A percentile compares a stretch with the other conserved stretches of the same genome.
Evolutionary conservation across 2,113 vertebrate genomes (phyloP).

Genomic region (Polypterus senegalus): DNA sequence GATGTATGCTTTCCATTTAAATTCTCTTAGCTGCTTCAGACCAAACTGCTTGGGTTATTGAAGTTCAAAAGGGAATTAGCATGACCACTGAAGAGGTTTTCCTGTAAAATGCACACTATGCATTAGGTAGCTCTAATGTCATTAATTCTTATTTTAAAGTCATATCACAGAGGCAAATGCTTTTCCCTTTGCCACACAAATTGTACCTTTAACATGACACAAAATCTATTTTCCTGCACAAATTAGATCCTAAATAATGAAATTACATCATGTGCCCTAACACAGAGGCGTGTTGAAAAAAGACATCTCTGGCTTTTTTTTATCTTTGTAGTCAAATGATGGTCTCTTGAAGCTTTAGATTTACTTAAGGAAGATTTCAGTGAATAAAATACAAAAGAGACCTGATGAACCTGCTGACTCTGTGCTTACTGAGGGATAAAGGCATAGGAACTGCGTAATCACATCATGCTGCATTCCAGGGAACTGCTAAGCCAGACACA

Average conservation of each 20-base stretch:
- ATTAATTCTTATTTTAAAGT: slow-evolving; percentile 25
- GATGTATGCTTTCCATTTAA: too few relatives aligned
- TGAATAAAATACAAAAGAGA: slow-evolving; percentile 30
- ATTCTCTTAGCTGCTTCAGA: too few relatives aligned
- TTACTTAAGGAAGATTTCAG: slow-evolving; percentile 22
- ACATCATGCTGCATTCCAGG: slow-evolving; percentile 26
- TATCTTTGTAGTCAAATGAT: slow-evolving; percentile 19
- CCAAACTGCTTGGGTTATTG: slow-evolving; percentile 5
- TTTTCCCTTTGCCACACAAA: neutral
- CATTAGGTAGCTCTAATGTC: slow-evolving; percentile 35
- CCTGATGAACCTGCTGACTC: slow-evolving; percentile 39
- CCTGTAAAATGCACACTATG: slow-evolving; percentile 32
- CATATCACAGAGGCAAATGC: neutral
- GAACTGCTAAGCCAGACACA: slow-evolving; percentile 13
- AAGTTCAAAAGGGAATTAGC: neutral
- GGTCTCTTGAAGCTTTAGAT: slow-evolving; percentile 15
- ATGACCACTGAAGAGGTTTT: slow-evolving; percentile 19
- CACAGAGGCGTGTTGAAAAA: slow-evolving; percentile 16
- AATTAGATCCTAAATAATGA: slow-evolving; percentile 37
- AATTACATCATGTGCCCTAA: slow-evolving; percentile 38
- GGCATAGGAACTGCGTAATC: slow-evolving; percentile 36
- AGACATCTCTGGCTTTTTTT: neutral
- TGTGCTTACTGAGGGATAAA: slow-evolving; percentile 30
- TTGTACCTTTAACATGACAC: slow-evolving; percentile 1
- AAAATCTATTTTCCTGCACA: slow-evolving; percentile 17